phyloP scores from a whole-genome alignment of 2,888 invertebrate genomes.

The Tetragnatha montana region DNA sequence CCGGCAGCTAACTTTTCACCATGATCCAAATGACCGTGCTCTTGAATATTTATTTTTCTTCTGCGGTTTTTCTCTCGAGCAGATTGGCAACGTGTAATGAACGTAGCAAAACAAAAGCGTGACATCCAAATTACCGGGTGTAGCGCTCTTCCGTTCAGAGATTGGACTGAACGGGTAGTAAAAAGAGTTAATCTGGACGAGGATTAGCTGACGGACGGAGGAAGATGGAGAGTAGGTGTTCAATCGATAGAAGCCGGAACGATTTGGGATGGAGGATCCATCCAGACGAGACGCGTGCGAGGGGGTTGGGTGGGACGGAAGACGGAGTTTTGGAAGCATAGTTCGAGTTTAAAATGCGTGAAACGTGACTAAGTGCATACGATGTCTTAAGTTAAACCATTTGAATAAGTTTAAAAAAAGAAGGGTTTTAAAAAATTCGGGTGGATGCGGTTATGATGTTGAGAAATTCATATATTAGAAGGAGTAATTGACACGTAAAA shows the following conservation, averaged over 20 bases:
- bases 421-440: no score
- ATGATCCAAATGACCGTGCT: slow-evolving; percentile 16
- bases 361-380: neutral
- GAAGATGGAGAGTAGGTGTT: neutral
- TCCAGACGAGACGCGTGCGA: neutral
- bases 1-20: slow-evolving; percentile 5
- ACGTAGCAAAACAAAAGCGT: slow-evolving; percentile 22
- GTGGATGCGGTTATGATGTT: no score
- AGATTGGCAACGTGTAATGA: neutral
- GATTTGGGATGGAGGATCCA: neutral
- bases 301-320: neutral
- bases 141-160: neutral
- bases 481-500: no score
- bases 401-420: no score
- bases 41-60: slow-evolving; percentile 3
- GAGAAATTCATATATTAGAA: no score
- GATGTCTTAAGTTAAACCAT: no score
- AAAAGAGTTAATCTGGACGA: neutral
- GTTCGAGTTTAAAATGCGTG: neutral
- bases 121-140: slow-evolving; percentile 20
- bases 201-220: neutral
- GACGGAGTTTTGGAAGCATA: neutral
- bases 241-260: neutral
- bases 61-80: neutral
- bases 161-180: neutral